phyloP scores from a whole-genome alignment of 2,113 vertebrate genomes.

The Lycaon pictus region DNA sequence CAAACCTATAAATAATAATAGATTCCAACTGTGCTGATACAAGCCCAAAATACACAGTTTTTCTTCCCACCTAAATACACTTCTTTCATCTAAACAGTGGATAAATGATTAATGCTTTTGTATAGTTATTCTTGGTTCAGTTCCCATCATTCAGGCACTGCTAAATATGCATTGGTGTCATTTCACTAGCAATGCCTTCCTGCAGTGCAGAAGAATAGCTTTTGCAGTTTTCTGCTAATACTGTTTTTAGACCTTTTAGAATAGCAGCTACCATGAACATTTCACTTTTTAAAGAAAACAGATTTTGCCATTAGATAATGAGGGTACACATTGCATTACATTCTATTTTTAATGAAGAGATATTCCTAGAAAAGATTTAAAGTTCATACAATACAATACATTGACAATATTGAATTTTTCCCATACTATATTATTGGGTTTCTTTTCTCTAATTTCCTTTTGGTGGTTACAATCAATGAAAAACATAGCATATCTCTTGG shows the following conservation, averaged over 20 bases:
- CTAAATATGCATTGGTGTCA: constrained; percentile 22
- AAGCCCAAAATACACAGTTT: not conserved
- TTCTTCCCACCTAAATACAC: not conserved
- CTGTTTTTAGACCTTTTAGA: constrained; percentile 9
- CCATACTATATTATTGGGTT: not conserved
- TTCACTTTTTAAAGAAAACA: not conserved
- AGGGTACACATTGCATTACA: constrained; percentile 1
- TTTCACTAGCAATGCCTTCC: not conserved
- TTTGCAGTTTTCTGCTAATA: constrained; percentile 43
- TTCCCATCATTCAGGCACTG: constrained; percentile 28
- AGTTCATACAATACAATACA: not conserved
- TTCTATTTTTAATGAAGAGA: constrained; percentile 38
- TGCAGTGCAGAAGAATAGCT: not conserved
- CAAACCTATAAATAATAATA: constrained; percentile 30
- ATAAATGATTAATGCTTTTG: constrained; percentile 59
- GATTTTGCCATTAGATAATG: constrained; percentile 48
- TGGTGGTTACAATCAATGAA: constrained; percentile 34
- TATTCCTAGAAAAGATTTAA: constrained; percentile 39
- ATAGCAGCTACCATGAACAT: not conserved
- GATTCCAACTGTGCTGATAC: not conserved
- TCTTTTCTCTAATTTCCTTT: not conserved
- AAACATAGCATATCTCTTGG: not conserved
- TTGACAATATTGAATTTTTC: constrained; percentile 4
- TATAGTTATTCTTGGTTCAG: constrained; percentile 25
- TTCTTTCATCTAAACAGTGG: constrained; percentile 44